Evolutionary conservation across 2,113 vertebrate species (phyloP), one percentile per base, ranked within the genome.

Genomic region (Chascanopsetta lugubris): DNA sequence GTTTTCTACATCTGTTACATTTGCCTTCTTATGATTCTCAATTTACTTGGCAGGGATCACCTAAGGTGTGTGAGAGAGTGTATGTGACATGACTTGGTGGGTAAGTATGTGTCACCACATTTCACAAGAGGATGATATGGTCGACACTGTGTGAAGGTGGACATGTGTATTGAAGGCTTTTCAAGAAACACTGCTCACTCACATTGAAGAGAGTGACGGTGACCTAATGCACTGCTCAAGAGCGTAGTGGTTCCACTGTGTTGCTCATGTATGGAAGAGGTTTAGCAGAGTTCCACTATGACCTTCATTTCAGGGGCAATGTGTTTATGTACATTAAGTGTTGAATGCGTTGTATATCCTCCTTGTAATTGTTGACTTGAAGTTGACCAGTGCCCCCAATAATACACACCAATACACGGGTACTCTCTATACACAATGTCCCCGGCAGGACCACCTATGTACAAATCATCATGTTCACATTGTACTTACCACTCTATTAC

Each of bases 11-110:
- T 46, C 38, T 60, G 26, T 63, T 67, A n/a, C 70, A 82, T 79
- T 76, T 62, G 55, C 34, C 24, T 57, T 68, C 29, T 77, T 70
- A 81, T 75, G 54, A 62, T 69, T 71, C 57, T 15, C 83, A 79
- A 80, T 70, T 88, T 69, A 77, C 66, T 22, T 27, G 24, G 48
- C 54, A 72, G 61, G 48, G 63, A 60, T 81, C 56, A 38, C 50
- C 60, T 69, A 54, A 58, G 69, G 60, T 72, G 72, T 27, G 45
- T 51, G 40, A 22, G 34, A 11, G 32, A 10, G 32, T 34, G 10
- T 34, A 12, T 34, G 32, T 34, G 32, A 63, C 43, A 20, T 61
- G 54, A 75, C 81, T 75, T 15, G 60, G 15, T 10, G 34, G 53
- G 46, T 38, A 67, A 58, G 47, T 68, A 56, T 72, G 29, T 20